These are phyloP conservation scores for Dicentrarchus labrax DNA, from an alignment of 2,113 vertebrate genomes.

Conservation along the genomic window DNA sequence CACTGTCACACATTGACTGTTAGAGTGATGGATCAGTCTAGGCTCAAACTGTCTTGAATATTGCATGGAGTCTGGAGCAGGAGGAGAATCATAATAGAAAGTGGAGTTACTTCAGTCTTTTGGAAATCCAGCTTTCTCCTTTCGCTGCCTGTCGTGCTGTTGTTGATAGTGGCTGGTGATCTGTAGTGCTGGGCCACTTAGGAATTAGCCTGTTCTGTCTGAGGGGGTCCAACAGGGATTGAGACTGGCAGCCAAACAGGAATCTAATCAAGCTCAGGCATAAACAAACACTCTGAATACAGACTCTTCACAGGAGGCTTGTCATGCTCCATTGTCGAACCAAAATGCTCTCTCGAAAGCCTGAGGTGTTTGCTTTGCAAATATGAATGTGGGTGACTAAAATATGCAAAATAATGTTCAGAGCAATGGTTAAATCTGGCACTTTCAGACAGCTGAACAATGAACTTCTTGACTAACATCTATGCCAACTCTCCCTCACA, in stretches of 20 bases:
- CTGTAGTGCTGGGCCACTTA: conserved; percentile 68
- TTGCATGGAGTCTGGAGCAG: conserved; percentile 63
- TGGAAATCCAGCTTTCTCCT: conserved; percentile 47
- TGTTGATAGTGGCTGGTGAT: conserved; percentile 66
- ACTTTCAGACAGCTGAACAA: conserved; percentile 41
- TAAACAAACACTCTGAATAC: conserved; percentile 74
- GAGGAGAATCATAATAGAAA: conserved; percentile 65
- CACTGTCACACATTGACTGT: conserved; percentile 53
- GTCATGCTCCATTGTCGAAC: conserved; percentile 71
- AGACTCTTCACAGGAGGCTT: conserved; percentile 63
- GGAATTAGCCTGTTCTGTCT: conserved; percentile 73
- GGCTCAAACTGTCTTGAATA: conserved; percentile 71
- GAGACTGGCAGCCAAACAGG: conserved; percentile 71
- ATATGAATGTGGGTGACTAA: conserved; percentile 59
- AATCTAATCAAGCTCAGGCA: conserved; percentile 76
- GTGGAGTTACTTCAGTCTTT: conserved; percentile 58
- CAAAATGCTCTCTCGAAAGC: conserved; percentile 68
- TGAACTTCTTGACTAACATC: conserved; percentile 35
- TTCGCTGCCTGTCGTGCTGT: conserved; percentile 37
- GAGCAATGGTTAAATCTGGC: conserved; percentile 58
- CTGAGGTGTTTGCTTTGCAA: conserved; percentile 69
- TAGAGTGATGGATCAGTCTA: conserved; percentile 69
- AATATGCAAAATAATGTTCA: conserved; percentile 60
- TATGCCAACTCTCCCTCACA: conserved; percentile 7
- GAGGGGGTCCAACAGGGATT: conserved; percentile 65